Conservation (phyloP, 2,797 vertebrate species). For the Prunella strophiata region DNA sequence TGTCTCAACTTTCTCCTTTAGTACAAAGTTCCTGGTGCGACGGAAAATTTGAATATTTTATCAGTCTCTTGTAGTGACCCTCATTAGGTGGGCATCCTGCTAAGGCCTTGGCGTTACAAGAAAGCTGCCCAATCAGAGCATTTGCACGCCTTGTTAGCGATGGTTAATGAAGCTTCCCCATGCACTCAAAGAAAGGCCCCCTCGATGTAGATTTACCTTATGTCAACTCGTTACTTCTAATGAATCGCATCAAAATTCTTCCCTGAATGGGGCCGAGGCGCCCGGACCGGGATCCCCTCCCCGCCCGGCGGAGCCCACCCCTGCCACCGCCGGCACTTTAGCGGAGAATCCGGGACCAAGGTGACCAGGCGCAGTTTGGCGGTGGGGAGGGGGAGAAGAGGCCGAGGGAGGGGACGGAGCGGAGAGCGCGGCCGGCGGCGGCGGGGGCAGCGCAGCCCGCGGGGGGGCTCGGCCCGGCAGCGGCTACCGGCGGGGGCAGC, state of each 20-base stretch:
- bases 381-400: not conserved
- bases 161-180: slow-evolving; percentile 96
- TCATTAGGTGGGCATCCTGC: slow-evolving; percentile 98
- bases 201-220: slow-evolving; percentile 94
- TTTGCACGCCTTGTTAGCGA: slow-evolving; percentile 99
- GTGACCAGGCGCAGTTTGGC: slow-evolving; percentile 22
- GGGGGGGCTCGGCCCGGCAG: not conserved
- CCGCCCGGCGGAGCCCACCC: slow-evolving; percentile 42
- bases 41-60: slow-evolving; percentile 82
- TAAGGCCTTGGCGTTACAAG: slow-evolving; percentile 90
- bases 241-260: slow-evolving; percentile 86
- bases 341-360: slow-evolving; percentile 7
- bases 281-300: slow-evolving; percentile 41
- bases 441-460: not conserved
- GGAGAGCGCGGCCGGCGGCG: not conserved
- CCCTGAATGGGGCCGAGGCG: slow-evolving; percentile 84
- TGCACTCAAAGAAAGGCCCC: slow-evolving; percentile 91
- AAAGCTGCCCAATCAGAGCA: slow-evolving; percentile 95
- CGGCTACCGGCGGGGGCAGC: not conserved
- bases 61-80: slow-evolving; percentile 84
- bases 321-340: slow-evolving; percentile 35
- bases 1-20: slow-evolving; percentile 76
- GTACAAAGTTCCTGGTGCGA: slow-evolving; percentile 78
- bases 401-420: slow-evolving; percentile 19
- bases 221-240: slow-evolving; percentile 98